Evolutionary conservation across 2,113 vertebrate genomes (phyloP), one percentile per base, ranked within the genome.

Genomic region (Rhegmatorhina hoffmannsi): DNA sequence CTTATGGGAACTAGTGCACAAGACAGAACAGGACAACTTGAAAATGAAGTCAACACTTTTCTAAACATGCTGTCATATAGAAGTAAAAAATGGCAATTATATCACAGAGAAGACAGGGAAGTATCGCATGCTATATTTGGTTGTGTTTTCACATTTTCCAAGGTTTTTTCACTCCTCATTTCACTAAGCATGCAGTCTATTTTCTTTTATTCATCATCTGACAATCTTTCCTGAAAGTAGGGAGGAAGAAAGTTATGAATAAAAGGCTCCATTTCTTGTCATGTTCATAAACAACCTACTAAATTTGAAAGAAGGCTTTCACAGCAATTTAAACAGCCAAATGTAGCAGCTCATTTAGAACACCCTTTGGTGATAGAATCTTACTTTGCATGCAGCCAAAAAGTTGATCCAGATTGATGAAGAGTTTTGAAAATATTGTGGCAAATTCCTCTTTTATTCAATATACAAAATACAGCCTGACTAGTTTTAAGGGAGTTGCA

Each of bases 11-110:
- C 34, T 52, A 81, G 12, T 40, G 19, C 21, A 72, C 3, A 64
- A 75, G n/a, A 62, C 13, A 64, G 53, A 85, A 84, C 49, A 10
- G 17, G 62, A 69, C 69, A 92, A 73, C 58, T 34, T 82, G 81
- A 91, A 94, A 96, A 82, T 82, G 19, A 87, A 77, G 28, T 63
- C 78, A 94, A 70, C 68, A 73, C 43, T 85, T 88, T 69, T 85
- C 26, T 74, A 63, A 94, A 55, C 34, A 67, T n/a, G 43, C 10
- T 91, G 82, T 85, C 14, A 2, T n/a, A 67, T 1, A 43, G 29
- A 82, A 77, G 29, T 26, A 73, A 94, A 79, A 73, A 3, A 59
- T 29, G 2, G 3, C 7, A 49, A 2, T 31, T 47, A 84, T 77
- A 87, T 74, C 50, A 56, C 7, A 67, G 12, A 60, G 13, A 49